Base-by-base conservation (phyloP, 2,797 vertebrate species). In the Labeo calbasu region DNA sequence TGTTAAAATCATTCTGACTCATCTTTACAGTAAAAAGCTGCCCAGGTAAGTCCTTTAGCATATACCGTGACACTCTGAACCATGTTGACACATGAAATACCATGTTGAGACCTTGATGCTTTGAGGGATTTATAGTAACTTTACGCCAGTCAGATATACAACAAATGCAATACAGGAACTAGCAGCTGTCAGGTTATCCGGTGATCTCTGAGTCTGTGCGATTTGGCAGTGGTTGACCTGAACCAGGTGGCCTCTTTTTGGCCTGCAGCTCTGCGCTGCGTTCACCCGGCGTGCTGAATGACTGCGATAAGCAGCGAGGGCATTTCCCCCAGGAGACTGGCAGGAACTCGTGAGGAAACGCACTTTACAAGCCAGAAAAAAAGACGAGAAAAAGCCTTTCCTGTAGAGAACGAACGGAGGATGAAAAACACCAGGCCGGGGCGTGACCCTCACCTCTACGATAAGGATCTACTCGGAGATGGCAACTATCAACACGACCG, bases 321-420 rank as follows among this genome's bases (percentile, higher is more conserved):
- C 89, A 86, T 90, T 93, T 94, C 91, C 92, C 88, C 82, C 89
- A 81, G 53, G 87, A 90, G 81, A 79, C 89, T 76, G 86, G 84
- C 79, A 32, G 81, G 87, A 91, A 86, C 80, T 84, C 61, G 40
- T 23, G 84, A 92, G 91, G 92, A 92, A 93, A 91, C 82, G 40
- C 28, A 86, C 87, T 89, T 86, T 83, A 86, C 81, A 87, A 86
- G 75, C 71, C 59, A 81, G 81, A 87, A 84, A 84, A 88, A 86
- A 59, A 51, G 79, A 61, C 1, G 28, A 78, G 43, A 85, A 81
- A 85, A 81, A 84, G 28, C 46, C 40, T 86, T 85, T 89, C 86
- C 86, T 89, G 86, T 61, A 77, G 70, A 65, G 70, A 84, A 88
- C 69, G 85, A 85, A 86, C 71, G 77, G 55, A 73, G 80, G 80